A percentile compares a stretch with the other conserved stretches of the same genome.
phyloP scores from a whole-genome alignment of 2,113 vertebrate species.

The Phocoena phocoena region DNA sequence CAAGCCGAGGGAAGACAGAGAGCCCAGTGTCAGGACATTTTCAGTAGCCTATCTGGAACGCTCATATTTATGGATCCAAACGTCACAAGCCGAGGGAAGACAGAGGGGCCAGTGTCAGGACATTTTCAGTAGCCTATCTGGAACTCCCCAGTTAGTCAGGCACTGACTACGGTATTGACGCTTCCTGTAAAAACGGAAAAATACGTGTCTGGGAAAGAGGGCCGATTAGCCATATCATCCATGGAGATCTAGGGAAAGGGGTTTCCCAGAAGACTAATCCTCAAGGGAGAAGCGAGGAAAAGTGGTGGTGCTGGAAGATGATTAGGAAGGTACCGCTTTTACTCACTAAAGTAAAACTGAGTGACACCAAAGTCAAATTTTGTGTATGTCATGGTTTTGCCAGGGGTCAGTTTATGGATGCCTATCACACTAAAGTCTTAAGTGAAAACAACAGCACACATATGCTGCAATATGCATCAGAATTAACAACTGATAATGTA shows the following conservation, averaged over 20 bases:
- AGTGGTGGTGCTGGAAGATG: fast-evolving
- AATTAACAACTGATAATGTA: background rate
- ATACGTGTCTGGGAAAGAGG: background rate
- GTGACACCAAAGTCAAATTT: fast-evolving
- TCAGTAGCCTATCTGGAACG: background rate
- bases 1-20: too few relatives aligned
- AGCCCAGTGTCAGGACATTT: background rate
- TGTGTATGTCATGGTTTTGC: background rate
- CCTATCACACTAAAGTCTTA: background rate
- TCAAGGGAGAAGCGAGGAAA: background rate
- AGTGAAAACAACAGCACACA: background rate
- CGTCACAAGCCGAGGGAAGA: too few relatives aligned
- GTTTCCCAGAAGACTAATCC: background rate
- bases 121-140: background rate
- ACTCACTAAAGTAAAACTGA: background rate
- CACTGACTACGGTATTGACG: fast-evolving
- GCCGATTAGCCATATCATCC: background rate
- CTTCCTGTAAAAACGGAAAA: background rate
- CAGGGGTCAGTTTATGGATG: background rate
- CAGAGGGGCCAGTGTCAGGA: background rate
- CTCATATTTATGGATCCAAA: background rate
- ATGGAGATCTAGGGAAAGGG: background rate
- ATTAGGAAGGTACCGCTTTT: background rate
- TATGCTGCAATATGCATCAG: background rate
- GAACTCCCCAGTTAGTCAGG: background rate